Percentiles rank a stretch among this genome's conserved stretches.
These are phyloP conservation scores for Cosmia trapezina DNA, from an alignment of 2,888 invertebrate species.

Conservation along the genomic window DNA sequence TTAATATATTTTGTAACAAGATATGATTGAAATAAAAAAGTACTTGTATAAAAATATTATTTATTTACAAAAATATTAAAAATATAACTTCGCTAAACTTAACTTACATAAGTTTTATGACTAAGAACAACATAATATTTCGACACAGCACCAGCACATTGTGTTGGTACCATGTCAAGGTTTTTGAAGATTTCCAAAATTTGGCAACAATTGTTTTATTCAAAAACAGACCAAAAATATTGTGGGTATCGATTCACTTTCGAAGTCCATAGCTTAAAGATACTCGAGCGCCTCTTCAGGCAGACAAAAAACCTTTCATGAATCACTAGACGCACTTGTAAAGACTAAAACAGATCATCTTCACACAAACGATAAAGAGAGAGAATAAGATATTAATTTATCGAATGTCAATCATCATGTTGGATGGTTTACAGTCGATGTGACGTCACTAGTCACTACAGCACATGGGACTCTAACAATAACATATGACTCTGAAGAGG, in stretches of 20 bases:
- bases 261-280: slow-evolving; percentile 52
- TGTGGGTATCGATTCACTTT: slow-evolving; percentile 58
- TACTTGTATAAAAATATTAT: slow-evolving; percentile 70
- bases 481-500: slow-evolving; percentile 70
- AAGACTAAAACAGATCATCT: slow-evolving; percentile 35
- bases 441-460: slow-evolving; percentile 41
- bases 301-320: slow-evolving; percentile 70
- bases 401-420: slow-evolving; percentile 53
- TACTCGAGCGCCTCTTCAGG: slow-evolving; percentile 83
- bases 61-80: slow-evolving; percentile 82
- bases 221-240: slow-evolving; percentile 59
- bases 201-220: slow-evolving; percentile 78
- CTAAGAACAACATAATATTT: slow-evolving; percentile 81
- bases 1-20: not conserved
- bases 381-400: slow-evolving; percentile 37
- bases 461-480: slow-evolving; percentile 47
- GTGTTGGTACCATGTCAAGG: slow-evolving; percentile 83
- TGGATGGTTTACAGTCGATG: slow-evolving; percentile 51
- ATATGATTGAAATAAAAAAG: slow-evolving; percentile 21
- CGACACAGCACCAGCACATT: slow-evolving; percentile 82
- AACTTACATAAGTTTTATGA: slow-evolving; percentile 78
- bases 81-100: slow-evolving; percentile 76
- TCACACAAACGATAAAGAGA: slow-evolving; percentile 28
- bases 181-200: slow-evolving; percentile 75
- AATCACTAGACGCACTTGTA: slow-evolving; percentile 46